These are phyloP conservation scores for Orchesella cincta DNA, from an alignment of 1,140 invertebrate species.

Conservation along the genomic window DNA sequence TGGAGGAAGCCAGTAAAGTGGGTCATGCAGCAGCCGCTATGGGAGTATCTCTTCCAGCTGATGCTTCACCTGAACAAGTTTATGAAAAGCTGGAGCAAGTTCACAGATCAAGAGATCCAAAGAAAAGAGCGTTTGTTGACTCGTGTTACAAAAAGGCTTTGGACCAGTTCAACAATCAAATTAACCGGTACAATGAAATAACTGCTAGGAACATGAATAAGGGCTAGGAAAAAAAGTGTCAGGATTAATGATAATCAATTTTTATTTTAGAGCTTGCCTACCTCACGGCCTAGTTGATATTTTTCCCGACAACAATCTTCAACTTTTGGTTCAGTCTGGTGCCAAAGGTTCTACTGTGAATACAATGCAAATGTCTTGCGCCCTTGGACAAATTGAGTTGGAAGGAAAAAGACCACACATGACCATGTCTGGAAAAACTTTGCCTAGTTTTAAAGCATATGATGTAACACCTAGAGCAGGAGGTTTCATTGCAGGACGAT, in stretches of 20 bases:
- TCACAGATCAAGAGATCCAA: slow-evolving; percentile 69
- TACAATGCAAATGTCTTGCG: slow-evolving; percentile 95
- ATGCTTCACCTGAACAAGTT: slow-evolving; percentile 62
- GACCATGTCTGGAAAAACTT: slow-evolving; percentile 87
- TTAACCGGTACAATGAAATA: slow-evolving; percentile 68
- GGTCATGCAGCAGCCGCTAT: slow-evolving; percentile 65
- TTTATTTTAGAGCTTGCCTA: slow-evolving; percentile 66
- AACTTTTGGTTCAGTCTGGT: slow-evolving; percentile 96
- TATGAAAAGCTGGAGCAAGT: slow-evolving; percentile 70
- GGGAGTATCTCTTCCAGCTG: slow-evolving; percentile 69
- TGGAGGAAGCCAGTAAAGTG: slow-evolving; percentile 64
- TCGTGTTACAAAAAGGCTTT: slow-evolving; percentile 80
- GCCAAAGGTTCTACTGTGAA: slow-evolving; percentile 97
- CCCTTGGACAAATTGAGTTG: slow-evolving; percentile 96
- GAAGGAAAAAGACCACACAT: slow-evolving; percentile 95
- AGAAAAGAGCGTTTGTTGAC: slow-evolving; percentile 79
- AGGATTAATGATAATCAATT: slow-evolving; percentile 13
- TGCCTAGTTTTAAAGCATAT: slow-evolving; percentile 91
- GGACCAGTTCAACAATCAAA: slow-evolving; percentile 83
- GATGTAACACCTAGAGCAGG: slow-evolving; percentile 89
- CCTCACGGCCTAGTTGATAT: slow-evolving; percentile 77
- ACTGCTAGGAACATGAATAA: too few relatives aligned
- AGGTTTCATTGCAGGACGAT: slow-evolving; percentile 92
- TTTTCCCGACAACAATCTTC: slow-evolving; percentile 94
- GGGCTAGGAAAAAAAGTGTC: background rate